phyloP scores from a whole-genome alignment of 2,113 vertebrate genomes.

The Oryzias celebensis region DNA sequence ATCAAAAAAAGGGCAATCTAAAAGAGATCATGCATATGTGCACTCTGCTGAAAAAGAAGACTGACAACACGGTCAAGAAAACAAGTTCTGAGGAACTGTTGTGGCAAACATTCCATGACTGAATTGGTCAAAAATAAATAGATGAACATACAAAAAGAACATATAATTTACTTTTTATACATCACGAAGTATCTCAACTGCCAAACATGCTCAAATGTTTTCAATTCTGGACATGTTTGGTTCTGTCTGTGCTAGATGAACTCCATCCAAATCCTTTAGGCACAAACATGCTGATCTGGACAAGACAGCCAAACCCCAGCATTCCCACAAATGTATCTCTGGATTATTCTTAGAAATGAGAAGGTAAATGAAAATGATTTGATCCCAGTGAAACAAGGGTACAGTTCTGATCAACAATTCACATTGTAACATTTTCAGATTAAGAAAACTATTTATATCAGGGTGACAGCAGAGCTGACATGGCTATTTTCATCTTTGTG shows the following conservation, averaged over 20 bases:
- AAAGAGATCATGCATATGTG: conserved; percentile 25
- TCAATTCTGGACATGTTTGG: conserved; percentile 58
- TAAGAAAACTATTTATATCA: conserved; percentile 19
- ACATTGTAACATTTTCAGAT: conserved; percentile 15
- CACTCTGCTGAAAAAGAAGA: conserved; percentile 50
- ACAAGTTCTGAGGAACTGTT: conserved; percentile 68
- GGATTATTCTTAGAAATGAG: conserved; percentile 67
- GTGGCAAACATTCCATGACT: conserved; percentile 74
- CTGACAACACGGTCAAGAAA: conserved; percentile 65
- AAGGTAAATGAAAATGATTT: conserved; percentile 12
- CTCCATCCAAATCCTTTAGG: conserved; percentile 56
- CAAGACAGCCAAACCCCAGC: conserved; percentile 64
- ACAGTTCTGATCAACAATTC: conserved; percentile 1
- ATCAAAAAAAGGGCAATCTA: conserved; percentile 34
- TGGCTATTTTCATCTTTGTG: conserved; percentile 62
- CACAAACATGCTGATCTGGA: conserved; percentile 54
- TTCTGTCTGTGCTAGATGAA: conserved; percentile 68
- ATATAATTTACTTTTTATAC: conserved; percentile 86
- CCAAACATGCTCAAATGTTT: conserved; percentile 62
- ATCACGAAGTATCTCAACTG: conserved; percentile 80
- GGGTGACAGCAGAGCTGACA: conserved; percentile 84
- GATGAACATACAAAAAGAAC: conserved; percentile 87
- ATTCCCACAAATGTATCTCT: conserved; percentile 74
- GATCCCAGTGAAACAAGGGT: conserved; percentile 28
- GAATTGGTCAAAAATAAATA: conserved; percentile 90